Conservation (phyloP, 2,113 vertebrate species). For the Saguinus midas region DNA sequence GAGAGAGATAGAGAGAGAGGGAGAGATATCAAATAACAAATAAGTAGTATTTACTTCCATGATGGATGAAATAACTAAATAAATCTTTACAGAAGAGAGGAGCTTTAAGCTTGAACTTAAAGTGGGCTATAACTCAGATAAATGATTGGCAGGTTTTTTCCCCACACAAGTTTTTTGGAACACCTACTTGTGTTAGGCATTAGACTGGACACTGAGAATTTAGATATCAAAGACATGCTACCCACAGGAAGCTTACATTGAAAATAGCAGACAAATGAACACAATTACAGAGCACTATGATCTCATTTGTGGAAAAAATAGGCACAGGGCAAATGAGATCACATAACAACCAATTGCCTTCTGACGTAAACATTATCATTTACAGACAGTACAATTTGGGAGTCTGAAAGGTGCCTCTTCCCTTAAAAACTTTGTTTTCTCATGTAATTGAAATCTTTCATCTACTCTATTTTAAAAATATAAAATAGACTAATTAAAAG, state of each 20-base stretch:
- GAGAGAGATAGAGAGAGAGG: rapidly evolving
- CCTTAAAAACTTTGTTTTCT: constrained; percentile 17
- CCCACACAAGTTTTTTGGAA: background rate
- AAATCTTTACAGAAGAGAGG: background rate
- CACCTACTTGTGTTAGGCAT: background rate
- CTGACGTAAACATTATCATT: background rate
- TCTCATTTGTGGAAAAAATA: background rate
- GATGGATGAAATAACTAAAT: constrained; percentile 1
- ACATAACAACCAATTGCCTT: background rate
- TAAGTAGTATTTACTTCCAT: background rate
- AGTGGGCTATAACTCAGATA: background rate
- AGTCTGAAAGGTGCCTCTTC: background rate
- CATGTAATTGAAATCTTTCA: constrained; percentile 5
- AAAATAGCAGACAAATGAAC: background rate
- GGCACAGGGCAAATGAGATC: background rate
- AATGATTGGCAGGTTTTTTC: background rate
- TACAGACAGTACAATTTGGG: background rate
- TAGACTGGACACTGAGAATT: background rate
- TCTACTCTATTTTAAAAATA: background rate
- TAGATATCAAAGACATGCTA: background rate
- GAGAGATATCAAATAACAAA: background rate
- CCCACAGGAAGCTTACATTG: background rate
- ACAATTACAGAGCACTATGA: background rate
- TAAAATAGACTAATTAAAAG: background rate
- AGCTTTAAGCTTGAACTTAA: background rate